Evolutionary conservation across 2,797 vertebrate species (phyloP), one percentile per base, ranked within the genome.

Genomic region (Myotis planiceps): DNA sequence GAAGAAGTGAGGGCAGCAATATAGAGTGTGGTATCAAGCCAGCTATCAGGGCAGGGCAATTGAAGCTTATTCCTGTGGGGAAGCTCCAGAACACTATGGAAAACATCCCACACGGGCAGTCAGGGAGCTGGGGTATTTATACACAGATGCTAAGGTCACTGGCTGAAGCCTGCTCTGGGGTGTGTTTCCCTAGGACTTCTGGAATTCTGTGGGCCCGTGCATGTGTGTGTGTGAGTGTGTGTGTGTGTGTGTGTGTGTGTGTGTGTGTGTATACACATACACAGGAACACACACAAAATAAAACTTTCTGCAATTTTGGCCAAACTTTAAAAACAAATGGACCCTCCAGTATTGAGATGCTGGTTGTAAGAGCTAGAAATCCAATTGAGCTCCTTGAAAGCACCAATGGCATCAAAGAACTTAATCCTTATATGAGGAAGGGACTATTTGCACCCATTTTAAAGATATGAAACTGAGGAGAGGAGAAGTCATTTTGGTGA

Each of bases 181-280:
- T 53, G 9, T 34, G 49, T 37, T 60, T 82, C 32, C 80, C 72
- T 66, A 78, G 65, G 14, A n/a, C 12, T 63, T 83, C 25, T 34
- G 42, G 42, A 37, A 63, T 60, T 83, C 5, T 16, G 4, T 37
- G 47, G 39, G n/a, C 25, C 19, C 25, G 39, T 3, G 19, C n/a
- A 3, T 8, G 3, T 0, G 0, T 1, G 14, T 15, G 16, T 16
- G 18, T 5, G 25, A 32, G 6, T 8, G 3, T 1, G 0, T 1
- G 9, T 16, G 23, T 25, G 18, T 55, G 21, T 55, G 53, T 16
- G 3, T 34, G 45, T 55, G 37, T 21, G 15, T 34, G 45, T 55
- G 37, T 21, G 15, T 0, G 0, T 1, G 14, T 1, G 9, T 18
- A 13, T 14, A 15, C 45, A 47, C 29, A 47, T 5, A 51, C 29